Base-by-base conservation (phyloP, 2,113 vertebrate genomes). In the Catagonus wagneri region DNA sequence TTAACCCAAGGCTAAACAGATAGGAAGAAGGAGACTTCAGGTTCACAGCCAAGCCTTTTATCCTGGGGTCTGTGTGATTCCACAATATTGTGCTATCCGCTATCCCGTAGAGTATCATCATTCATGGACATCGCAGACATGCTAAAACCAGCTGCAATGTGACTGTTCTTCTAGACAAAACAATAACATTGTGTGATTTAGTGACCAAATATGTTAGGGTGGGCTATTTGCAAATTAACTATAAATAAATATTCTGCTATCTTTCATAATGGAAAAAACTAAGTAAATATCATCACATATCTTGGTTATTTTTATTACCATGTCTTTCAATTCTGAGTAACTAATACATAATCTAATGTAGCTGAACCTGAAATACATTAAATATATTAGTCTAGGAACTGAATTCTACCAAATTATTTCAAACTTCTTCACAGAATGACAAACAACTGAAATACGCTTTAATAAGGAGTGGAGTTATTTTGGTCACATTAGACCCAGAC, bases 391-490 rank as follows among this genome's bases (percentile, higher is more conserved):
- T 10, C 12, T 89, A 22, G 81, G 58, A 89, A 87, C 2, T 56
- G 88, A 92, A 96, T 81, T 92, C 22, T 72, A 44, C 34, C 78
- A 16, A 68, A 76, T 12, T 65, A 10, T 66, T 65, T 92, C n/a
- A 89, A 56, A 80, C 83, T 83, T 94, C 34, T 83, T 92, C 44
- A 29, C 5, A 89, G 32, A 93, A 83, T 83, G n/a, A 93, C 74
- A 36, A 63, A 36, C 87, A 83, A 89, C 22, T 68, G 17, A 91
- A 89, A 68, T 0, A 79, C 1, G 58, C 32, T 61, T 90, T 90
- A 78, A 85, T 23, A 84, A 0, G 27, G 36, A n/a, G 20, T 80
- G 36, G 9, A 6, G 6, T 12, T 58, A 9, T 50, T 61, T 29
- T 52, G 23, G 19, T 90, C n/a, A 60, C 23, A 78, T 74, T 17